Percentiles rank a stretch among this genome's conserved stretches.
Evolutionary conservation across 2,113 vertebrate genomes (phyloP).

Genomic region (mouse (Mus musculus)): GRCm39 chr5:28703501-28704000

Average conservation of each 20-base stretch:
- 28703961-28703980: rapidly evolving
- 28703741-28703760: background rate
- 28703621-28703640: background rate
- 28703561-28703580: background rate
- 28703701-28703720: background rate
- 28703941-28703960: background rate
- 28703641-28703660: background rate
- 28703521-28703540: background rate
- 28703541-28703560: background rate
- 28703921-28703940: background rate
- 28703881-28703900: background rate
- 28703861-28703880: background rate
- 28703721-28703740: background rate
- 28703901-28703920: background rate
- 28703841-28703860: background rate
- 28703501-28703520: background rate
- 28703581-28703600: no score
- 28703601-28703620: background rate
- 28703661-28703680: background rate
- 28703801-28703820: no score
- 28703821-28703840: background rate
- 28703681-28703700: background rate
- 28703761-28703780: rapidly evolving
- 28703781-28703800: rapidly evolving
- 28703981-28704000: rapidly evolving